Evolutionary conservation across 2,888 invertebrate species (phyloP).

Genomic region (Empis stercorea): DNA sequence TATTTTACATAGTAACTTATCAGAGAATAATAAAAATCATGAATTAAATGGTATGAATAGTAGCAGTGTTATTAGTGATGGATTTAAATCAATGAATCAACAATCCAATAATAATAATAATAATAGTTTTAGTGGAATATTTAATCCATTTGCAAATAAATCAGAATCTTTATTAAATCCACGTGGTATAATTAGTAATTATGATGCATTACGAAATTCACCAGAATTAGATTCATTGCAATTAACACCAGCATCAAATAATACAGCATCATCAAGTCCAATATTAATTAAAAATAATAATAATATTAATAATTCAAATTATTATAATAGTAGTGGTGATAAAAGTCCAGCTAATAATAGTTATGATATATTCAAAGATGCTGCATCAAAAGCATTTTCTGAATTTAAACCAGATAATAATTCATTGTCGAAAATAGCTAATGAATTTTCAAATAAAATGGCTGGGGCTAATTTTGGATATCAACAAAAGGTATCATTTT

Average conservation of each 20-base stretch:
- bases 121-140: not conserved
- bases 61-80: not conserved
- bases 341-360: not conserved
- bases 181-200: slow-evolving; percentile 2
- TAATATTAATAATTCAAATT: not conserved
- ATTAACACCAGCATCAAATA: not conserved
- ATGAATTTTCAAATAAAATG: slow-evolving; percentile 15
- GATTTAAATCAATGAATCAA: not conserved
- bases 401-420: slow-evolving; percentile 9
- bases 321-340: not conserved
- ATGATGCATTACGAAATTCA: slow-evolving; percentile 11
- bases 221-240: slow-evolving; percentile 9
- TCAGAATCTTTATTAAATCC: slow-evolving; percentile 6
- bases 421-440: not conserved
- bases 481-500: slow-evolving; percentile 8
- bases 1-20: not conserved
- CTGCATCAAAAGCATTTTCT: slow-evolving; percentile 13
- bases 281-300: not conserved
- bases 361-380: slow-evolving; percentile 13
- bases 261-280: not conserved
- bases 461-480: slow-evolving; percentile 7
- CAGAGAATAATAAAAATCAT: not conserved
- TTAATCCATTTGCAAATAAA: slow-evolving; percentile 9
- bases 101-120: not conserved
- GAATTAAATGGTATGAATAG: not conserved